Evolutionary conservation across 2,888 invertebrate genomes (phyloP).

Genomic region (Bursaphelenchus okinawaensis): DNA sequence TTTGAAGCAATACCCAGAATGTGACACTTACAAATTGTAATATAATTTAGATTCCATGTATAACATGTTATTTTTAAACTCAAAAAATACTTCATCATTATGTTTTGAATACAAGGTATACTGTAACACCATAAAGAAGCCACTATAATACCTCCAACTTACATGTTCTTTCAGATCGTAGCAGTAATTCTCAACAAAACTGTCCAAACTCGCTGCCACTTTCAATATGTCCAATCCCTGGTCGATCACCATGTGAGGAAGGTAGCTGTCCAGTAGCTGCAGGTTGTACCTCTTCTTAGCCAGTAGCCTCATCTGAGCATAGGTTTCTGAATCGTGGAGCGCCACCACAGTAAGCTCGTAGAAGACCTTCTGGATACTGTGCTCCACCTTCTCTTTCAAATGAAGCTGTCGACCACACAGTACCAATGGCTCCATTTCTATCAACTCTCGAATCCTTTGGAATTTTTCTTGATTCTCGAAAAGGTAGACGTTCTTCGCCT

Average conservation of each 20-base stretch:
- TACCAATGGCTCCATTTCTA: background rate
- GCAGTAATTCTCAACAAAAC: conserved; percentile 84
- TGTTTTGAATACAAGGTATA: too few species aligned
- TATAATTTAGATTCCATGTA: too few species aligned
- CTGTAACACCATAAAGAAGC: too few species aligned
- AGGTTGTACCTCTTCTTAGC: conserved; percentile 63
- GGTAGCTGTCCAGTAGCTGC: conserved; percentile 72
- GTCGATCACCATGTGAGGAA: conserved; percentile 91
- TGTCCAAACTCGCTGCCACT: conserved; percentile 90
- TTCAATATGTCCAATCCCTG: conserved; percentile 93
- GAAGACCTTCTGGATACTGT: conserved; percentile 86
- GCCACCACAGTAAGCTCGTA: conserved; percentile 96
- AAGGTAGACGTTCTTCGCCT: background rate
- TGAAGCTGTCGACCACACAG: background rate
- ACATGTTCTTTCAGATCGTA: conserved; percentile 71
- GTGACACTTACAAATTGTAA: too few species aligned
- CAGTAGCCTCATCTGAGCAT: conserved; percentile 89
- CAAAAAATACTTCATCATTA: too few species aligned
- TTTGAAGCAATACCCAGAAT: too few species aligned
- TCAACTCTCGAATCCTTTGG: background rate
- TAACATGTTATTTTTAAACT: too few species aligned
- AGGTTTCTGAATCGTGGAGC: conserved; percentile 92
- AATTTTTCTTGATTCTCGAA: background rate
- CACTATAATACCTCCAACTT: background rate
- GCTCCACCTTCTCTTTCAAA: conserved; percentile 68